phyloP scores from a whole-genome alignment of 2,888 invertebrate genomes.

The Drosophila subquinaria region DNA sequence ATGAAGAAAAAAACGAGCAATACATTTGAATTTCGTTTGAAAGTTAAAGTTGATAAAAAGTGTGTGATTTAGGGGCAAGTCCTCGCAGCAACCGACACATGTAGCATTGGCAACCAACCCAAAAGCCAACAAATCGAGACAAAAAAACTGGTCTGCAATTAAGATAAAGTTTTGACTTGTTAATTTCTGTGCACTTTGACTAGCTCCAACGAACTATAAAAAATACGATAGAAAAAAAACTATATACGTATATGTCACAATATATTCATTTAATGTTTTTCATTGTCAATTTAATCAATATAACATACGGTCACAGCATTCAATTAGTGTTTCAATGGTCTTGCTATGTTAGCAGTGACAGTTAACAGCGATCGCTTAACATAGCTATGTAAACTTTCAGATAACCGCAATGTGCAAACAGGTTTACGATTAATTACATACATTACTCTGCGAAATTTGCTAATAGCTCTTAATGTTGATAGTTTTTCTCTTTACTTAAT shows the following conservation, averaged over 20 bases:
- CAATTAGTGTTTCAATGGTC: neutral
- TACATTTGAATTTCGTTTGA: slow-evolving; percentile 75
- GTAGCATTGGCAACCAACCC: slow-evolving; percentile 14
- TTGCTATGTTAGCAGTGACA: neutral
- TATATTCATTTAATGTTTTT: slow-evolving; percentile 9
- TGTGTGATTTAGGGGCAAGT: slow-evolving; percentile 64
- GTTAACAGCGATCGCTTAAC: neutral
- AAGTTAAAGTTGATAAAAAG: slow-evolving; percentile 74
- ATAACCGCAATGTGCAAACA: neutral
- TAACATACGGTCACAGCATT: slow-evolving; percentile 9
- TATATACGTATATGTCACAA: neutral
- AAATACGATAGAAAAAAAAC: neutral
- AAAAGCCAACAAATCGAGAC: neutral
- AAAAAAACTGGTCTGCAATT: slow-evolving; percentile 35
- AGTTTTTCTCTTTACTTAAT: no score
- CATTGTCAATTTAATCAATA: slow-evolving; percentile 35
- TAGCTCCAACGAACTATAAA: slow-evolving; percentile 1
- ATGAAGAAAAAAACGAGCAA: slow-evolving; percentile 37
- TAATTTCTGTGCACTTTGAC: slow-evolving; percentile 18
- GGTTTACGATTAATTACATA: no score
- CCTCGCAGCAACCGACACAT: slow-evolving; percentile 24
- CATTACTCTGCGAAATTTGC: no score
- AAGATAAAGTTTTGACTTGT: slow-evolving; percentile 30
- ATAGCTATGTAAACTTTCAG: neutral
- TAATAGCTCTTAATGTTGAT: no score